Conservation (phyloP, 2,888 invertebrate species). For the Dasypogon diadema region DNA sequence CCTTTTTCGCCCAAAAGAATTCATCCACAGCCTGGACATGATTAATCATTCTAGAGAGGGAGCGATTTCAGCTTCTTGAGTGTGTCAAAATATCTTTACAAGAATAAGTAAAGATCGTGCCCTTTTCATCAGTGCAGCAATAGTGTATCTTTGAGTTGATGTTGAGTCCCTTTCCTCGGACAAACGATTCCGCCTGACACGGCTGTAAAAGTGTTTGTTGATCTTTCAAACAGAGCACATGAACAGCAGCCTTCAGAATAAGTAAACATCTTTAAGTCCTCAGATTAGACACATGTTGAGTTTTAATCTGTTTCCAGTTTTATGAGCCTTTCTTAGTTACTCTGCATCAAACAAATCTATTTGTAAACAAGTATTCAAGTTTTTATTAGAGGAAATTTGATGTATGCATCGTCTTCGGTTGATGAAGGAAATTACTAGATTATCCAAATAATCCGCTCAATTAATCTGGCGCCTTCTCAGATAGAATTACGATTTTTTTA, state of each 20-base stretch:
- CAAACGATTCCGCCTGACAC: neutral
- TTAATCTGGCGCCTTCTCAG: constrained; percentile 24
- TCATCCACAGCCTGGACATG: constrained; percentile 25
- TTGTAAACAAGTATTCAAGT: constrained; percentile 22
- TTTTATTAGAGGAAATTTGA: constrained; percentile 32
- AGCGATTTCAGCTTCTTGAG: constrained; percentile 35
- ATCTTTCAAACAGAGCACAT: constrained; percentile 37
- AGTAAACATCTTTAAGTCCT: constrained; percentile 42
- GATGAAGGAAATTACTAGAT: constrained; percentile 22
- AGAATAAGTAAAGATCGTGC: constrained; percentile 51
- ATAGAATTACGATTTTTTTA: constrained; percentile 13
- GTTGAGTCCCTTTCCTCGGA: constrained; percentile 1
- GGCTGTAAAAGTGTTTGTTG: constrained; percentile 42
- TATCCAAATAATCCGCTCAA: constrained; percentile 15
- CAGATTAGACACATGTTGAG: constrained; percentile 45
- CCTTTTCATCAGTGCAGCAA: constrained; percentile 42
- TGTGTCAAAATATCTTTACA: constrained; percentile 55
- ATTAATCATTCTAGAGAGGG: constrained; percentile 51
- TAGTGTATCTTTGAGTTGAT: neutral
- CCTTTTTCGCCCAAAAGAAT: constrained; percentile 20
- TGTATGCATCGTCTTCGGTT: constrained; percentile 3
- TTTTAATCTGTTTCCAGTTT: constrained; percentile 34
- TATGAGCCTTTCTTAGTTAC: constrained; percentile 11
- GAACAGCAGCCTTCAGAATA: constrained; percentile 5
- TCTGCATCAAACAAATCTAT: constrained; percentile 1